These are phyloP conservation scores for Caenorhabditis panamensis DNA, from an alignment of 2,888 invertebrate genomes.

Conservation along the genomic window DNA sequence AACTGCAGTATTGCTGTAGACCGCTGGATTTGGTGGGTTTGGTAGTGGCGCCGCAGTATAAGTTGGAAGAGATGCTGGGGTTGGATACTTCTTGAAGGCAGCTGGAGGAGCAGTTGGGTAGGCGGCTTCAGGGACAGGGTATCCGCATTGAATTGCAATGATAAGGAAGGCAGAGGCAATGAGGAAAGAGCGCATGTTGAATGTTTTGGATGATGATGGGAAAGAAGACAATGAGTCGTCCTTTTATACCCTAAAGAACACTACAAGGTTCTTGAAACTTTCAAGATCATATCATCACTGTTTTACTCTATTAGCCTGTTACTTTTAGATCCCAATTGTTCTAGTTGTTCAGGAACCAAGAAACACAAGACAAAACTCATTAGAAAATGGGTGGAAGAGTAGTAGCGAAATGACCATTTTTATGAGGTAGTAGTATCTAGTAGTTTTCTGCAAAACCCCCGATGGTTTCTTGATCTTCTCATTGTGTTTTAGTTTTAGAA, in stretches of 20 bases:
- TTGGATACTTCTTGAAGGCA: slow-evolving; percentile 15
- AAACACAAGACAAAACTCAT: not conserved
- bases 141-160: slow-evolving; percentile 12
- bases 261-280: too few species aligned
- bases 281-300: too few species aligned
- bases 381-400: not conserved
- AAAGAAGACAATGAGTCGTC: not conserved
- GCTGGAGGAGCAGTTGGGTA: not conserved
- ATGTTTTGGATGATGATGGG: not conserved
- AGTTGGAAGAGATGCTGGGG: not conserved
- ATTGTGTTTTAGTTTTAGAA: not conserved
- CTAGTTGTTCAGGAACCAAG: not conserved
- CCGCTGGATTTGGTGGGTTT: too few species aligned
- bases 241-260: too few species aligned
- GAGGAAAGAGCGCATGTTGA: slow-evolving; percentile 31
- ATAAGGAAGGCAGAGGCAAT: slow-evolving; percentile 25
- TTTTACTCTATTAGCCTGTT: too few species aligned
- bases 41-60: too few species aligned
- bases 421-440: too few species aligned
- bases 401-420: not conserved
- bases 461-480: not conserved
- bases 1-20: not conserved
- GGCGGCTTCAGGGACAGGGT: slow-evolving; percentile 25
- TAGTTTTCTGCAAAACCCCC: not conserved
- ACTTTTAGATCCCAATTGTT: too few species aligned